A percentile compares a stretch with the other conserved stretches of the same genome.
Evolutionary conservation across 2,888 invertebrate species (phyloP).

Genomic region (Drosophila neotestacea): DNA sequence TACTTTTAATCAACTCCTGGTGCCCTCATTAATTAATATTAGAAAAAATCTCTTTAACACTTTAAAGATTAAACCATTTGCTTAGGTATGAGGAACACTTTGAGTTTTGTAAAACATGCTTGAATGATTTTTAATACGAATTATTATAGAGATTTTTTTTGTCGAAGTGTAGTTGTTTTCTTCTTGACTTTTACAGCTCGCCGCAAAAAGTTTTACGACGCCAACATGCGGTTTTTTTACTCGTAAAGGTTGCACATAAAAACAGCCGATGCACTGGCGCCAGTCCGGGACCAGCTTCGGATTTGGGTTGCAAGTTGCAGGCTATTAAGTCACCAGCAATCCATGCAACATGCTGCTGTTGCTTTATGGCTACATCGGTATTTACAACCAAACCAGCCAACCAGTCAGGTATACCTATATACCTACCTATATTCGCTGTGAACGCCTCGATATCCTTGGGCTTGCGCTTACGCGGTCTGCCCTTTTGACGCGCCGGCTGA

Average conservation of each 20-base stretch:
- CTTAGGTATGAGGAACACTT: no score
- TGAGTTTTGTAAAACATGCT: no score
- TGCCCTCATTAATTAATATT: no score
- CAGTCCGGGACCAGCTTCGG: constrained; percentile 21
- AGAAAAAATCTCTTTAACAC: no score
- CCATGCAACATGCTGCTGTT: constrained; percentile 25
- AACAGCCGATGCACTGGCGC: constrained; percentile 47
- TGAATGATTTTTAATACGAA: no score
- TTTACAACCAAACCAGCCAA: constrained; percentile 57
- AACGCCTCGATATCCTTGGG: constrained; percentile 95
- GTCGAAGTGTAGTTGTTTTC: background rate
- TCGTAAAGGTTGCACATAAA: constrained; percentile 28
- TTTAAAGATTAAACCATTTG: no score
- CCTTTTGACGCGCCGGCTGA: constrained; percentile 93
- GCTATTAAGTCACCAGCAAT: constrained; percentile 44
- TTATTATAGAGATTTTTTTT: background rate
- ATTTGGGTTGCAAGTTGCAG: background rate
- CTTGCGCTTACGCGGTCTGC: constrained; percentile 96
- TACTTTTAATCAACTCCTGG: no score
- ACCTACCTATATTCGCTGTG: constrained; percentile 93
- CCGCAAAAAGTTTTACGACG: constrained; percentile 36
- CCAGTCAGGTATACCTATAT: background rate
- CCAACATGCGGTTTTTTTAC: constrained; percentile 29
- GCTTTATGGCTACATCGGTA: constrained; percentile 54
- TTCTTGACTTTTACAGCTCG: constrained; percentile 39